Percentiles rank a stretch among this genome's conserved stretches.
phyloP scores from a whole-genome alignment of 1,140 invertebrate species.

The Plectrocnemia conspersa region DNA sequence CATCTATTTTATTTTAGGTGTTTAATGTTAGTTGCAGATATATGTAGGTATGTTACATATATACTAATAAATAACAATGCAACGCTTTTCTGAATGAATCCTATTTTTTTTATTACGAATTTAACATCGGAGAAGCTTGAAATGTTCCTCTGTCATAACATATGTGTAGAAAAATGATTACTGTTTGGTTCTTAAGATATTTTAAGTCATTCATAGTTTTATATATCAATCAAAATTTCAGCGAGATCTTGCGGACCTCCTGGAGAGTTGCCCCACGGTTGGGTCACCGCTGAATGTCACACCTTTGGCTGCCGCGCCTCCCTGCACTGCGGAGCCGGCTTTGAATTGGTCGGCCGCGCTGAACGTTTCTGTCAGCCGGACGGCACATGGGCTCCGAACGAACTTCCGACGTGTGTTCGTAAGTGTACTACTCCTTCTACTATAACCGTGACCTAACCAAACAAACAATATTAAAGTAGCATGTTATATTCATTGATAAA shows the following conservation, averaged over 20 bases:
- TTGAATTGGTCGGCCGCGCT: constrained; percentile 80
- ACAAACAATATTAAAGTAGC: neutral
- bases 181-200: too few species aligned
- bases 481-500: neutral
- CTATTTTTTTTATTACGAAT: too few species aligned
- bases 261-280: constrained; percentile 82
- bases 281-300: constrained; percentile 87
- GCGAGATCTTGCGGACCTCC: constrained; percentile 83
- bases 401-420: constrained; percentile 85
- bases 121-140: too few species aligned
- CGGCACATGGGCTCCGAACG: constrained; percentile 83
- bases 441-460: constrained; percentile 9
- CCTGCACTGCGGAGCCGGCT: constrained; percentile 89
- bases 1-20: too few species aligned
- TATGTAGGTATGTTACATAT: too few species aligned
- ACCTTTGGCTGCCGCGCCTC: constrained; percentile 86
- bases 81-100: too few species aligned
- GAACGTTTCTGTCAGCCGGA: constrained; percentile 82
- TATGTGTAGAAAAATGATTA: too few species aligned
- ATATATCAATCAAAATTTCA: too few species aligned
- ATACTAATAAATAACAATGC: too few species aligned
- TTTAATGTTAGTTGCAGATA: too few species aligned
- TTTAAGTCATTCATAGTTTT: too few species aligned
- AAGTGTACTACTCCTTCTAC: constrained; percentile 43
- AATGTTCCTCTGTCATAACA: too few species aligned